Conservation (phyloP, 2,113 vertebrate genomes). For the Piprites chloris region DNA sequence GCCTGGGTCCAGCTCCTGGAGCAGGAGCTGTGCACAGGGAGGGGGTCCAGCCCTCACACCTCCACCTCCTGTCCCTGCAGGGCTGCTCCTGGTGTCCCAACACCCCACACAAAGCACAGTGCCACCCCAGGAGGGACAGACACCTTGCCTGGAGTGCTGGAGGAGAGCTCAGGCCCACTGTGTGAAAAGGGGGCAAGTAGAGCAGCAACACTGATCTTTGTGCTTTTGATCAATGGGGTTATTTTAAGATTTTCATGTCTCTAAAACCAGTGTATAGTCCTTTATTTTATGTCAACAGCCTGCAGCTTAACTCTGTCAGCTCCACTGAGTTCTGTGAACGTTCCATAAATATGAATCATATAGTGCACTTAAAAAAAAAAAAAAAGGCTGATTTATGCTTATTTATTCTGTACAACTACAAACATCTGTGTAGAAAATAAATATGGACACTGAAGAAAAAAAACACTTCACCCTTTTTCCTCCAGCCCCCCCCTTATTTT, state of each 20-base stretch:
- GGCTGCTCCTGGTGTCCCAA: neutral
- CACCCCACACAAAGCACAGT: fast-evolving
- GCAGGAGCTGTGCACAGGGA: neutral
- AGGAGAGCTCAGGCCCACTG: neutral
- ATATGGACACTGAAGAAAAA: constrained; percentile 13
- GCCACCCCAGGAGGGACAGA: neutral
- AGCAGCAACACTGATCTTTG: neutral
- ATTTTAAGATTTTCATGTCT: neutral
- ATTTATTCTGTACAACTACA: constrained; percentile 39
- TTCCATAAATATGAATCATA: constrained; percentile 27
- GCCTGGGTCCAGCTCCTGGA: neutral
- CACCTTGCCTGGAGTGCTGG: neutral
- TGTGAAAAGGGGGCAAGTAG: neutral
- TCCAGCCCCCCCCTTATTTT: neutral
- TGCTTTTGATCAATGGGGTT: neutral
- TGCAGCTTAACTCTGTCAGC: neutral
- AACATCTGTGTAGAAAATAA: constrained; percentile 58
- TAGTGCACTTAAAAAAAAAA: neutral
- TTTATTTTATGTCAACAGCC: neutral
- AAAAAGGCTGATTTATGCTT: constrained; percentile 7
- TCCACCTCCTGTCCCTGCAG: neutral
- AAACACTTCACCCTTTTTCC: neutral
- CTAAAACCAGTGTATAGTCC: neutral
- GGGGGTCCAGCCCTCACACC: neutral
- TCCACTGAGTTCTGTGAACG: neutral